These are phyloP conservation scores for Harpagoxenus sublaevis DNA, from an alignment of 2,888 invertebrate genomes.

Conservation along the genomic window DNA sequence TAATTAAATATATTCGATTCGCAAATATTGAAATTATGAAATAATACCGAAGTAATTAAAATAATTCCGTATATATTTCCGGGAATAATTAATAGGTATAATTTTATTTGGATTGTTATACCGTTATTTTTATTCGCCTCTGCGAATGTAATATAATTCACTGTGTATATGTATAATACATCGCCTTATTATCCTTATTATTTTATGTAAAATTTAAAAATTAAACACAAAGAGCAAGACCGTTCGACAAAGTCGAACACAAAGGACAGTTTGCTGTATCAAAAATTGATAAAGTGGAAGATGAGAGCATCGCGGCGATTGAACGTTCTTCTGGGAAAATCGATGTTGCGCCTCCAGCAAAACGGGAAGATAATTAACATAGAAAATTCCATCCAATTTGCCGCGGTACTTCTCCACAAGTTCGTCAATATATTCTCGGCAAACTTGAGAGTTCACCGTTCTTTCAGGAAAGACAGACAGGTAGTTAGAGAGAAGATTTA, in stretches of 20 bases:
- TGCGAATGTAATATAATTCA: too few relatives aligned
- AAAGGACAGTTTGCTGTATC: constrained; percentile 3
- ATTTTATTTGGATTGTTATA: background rate
- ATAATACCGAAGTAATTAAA: constrained; percentile 1
- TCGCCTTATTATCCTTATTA: background rate
- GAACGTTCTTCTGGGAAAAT: background rate
- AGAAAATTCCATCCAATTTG: constrained; percentile 60
- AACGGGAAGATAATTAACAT: constrained; percentile 56
- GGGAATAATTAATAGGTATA: background rate
- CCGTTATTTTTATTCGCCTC: background rate
- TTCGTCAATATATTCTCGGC: constrained; percentile 44
- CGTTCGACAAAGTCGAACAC: background rate
- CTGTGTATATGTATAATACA: constrained; percentile 7
- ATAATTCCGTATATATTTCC: background rate
- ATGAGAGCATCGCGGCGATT: constrained; percentile 18
- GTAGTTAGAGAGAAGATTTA: constrained; percentile 36
- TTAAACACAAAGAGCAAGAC: background rate
- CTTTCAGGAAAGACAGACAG: background rate
- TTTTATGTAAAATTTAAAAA: background rate
- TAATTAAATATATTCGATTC: constrained; percentile 18
- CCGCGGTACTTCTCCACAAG: constrained; percentile 13
- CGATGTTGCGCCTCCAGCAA: constrained; percentile 14
- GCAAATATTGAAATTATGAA: background rate
- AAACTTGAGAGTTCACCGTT: constrained; percentile 42
- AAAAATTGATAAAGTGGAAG: constrained; percentile 37